phyloP scores from a whole-genome alignment of 2,113 vertebrate genomes.

The Tenebrosternarchus preto region DNA sequence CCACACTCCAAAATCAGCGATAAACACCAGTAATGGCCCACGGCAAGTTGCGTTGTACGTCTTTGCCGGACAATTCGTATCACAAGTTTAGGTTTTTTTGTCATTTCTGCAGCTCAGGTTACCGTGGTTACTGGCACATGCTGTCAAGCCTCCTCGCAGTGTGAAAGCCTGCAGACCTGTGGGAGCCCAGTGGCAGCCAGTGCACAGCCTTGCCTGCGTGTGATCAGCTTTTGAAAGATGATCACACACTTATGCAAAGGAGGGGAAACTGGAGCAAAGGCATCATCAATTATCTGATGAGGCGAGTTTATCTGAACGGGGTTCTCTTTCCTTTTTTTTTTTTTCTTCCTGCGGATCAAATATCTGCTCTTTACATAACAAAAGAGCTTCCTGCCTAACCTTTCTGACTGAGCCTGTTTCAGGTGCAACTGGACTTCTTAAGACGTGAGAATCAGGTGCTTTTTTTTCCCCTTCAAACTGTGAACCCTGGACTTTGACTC shows the following conservation, averaged over 20 bases:
- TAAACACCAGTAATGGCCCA: too few relatives aligned
- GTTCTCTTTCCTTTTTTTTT: constrained; percentile 75
- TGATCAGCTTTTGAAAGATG: constrained; percentile 76
- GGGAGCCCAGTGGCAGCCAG: constrained; percentile 2
- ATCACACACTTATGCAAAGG: constrained; percentile 77
- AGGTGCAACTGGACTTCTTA: constrained; percentile 47
- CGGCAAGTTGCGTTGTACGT: too few relatives aligned
- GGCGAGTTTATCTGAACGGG: constrained; percentile 78
- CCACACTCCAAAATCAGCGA: too few relatives aligned
- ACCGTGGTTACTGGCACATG: too few relatives aligned
- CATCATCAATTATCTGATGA: constrained; percentile 76
- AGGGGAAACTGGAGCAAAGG: constrained; percentile 78
- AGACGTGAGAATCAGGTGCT: background rate
- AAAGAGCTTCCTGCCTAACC: constrained; percentile 71
- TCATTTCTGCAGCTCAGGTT: too few relatives aligned
- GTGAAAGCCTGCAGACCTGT: background rate
- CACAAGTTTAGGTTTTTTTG: too few relatives aligned
- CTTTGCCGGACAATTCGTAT: too few relatives aligned
- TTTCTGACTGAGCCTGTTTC: constrained; percentile 58
- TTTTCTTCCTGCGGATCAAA: constrained; percentile 73
- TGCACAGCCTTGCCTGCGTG: background rate
- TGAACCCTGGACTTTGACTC: constrained; percentile 17
- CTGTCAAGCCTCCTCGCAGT: too few relatives aligned
- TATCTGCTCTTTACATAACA: constrained; percentile 79
- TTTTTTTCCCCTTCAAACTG: constrained; percentile 27